phyloP scores from a whole-genome alignment of 30 jellyfish, hydroid and myxozoan genomes.

The Aurelia aurita complex sp. Pacific region DNA sequence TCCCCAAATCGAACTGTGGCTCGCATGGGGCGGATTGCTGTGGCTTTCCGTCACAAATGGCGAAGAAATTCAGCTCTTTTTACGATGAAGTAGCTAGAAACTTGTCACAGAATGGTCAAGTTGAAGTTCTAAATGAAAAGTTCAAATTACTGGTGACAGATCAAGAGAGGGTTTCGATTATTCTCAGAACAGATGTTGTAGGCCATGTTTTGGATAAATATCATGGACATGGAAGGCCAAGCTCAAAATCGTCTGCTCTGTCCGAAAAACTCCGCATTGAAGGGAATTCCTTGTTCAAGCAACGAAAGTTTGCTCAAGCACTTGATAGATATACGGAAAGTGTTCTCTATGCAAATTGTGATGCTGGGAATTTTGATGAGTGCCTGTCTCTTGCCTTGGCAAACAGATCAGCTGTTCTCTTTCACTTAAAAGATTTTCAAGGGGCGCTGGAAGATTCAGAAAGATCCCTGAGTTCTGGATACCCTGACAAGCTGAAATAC shows the following conservation, averaged over 20 bases:
- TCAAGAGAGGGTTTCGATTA: constrained; percentile 16
- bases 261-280: constrained; percentile 31
- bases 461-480: constrained; percentile 65
- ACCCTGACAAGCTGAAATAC: constrained; percentile 59
- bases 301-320: constrained; percentile 41
- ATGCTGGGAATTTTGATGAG: constrained; percentile 17
- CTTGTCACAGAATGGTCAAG: background rate
- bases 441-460: constrained; percentile 65
- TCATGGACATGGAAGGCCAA: background rate
- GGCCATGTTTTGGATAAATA: background rate
- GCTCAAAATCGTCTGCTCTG: constrained; percentile 26
- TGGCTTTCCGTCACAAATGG: background rate
- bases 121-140: constrained; percentile 12
- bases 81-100: constrained; percentile 2
- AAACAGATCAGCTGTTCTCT: constrained; percentile 90
- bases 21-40: too few species aligned
- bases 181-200: constrained; percentile 13
- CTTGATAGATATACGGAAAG: constrained; percentile 46
- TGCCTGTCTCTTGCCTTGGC: constrained; percentile 76
- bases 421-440: constrained; percentile 34
- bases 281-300: constrained; percentile 57
- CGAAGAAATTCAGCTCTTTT: constrained; percentile 5
- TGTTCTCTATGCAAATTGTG: constrained; percentile 30
- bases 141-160: constrained; percentile 25
- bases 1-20: too few species aligned